phyloP scores from a whole-genome alignment of 2,888 invertebrate species.

The Eurytoma adleriae region DNA sequence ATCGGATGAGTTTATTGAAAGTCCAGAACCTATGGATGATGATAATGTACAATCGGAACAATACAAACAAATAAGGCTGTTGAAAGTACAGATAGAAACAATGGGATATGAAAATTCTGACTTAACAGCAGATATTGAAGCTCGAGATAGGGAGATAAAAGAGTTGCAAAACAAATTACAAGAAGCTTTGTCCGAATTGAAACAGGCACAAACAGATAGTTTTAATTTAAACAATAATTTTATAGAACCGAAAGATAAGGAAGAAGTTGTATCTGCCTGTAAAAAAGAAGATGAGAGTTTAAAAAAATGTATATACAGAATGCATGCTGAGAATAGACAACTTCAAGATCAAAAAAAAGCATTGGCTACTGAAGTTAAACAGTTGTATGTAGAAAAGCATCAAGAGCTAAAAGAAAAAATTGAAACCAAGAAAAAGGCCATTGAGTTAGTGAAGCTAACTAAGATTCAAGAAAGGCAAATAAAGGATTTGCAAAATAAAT shows the following conservation, averaged over 20 bases:
- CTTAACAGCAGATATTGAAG: slow-evolving; percentile 79
- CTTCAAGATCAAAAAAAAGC: slow-evolving; percentile 78
- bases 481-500: slow-evolving; percentile 78
- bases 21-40: slow-evolving; percentile 68
- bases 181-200: slow-evolving; percentile 73
- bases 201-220: slow-evolving; percentile 66
- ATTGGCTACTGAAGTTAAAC: slow-evolving; percentile 73
- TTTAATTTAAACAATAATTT: slow-evolving; percentile 7
- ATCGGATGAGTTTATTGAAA: slow-evolving; percentile 68
- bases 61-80: slow-evolving; percentile 76
- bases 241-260: slow-evolving; percentile 8
- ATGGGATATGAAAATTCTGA: slow-evolving; percentile 81
- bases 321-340: slow-evolving; percentile 78
- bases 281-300: slow-evolving; percentile 78
- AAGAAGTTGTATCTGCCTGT: slow-evolving; percentile 67
- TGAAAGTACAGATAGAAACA: slow-evolving; percentile 80
- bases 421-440: slow-evolving; percentile 43
- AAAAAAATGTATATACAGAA: slow-evolving; percentile 77
- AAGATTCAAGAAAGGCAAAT: slow-evolving; percentile 78
- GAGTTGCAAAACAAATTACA: slow-evolving; percentile 78
- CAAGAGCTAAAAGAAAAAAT: slow-evolving; percentile 63
- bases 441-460: slow-evolving; percentile 80
- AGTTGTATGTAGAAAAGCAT: slow-evolving; percentile 58
- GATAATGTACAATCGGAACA: slow-evolving; percentile 73
- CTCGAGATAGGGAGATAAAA: slow-evolving; percentile 78